Percentiles rank a stretch among this genome's conserved stretches.
Conservation (phyloP, 2,113 vertebrate species). For the Neotoma lepida region DNA sequence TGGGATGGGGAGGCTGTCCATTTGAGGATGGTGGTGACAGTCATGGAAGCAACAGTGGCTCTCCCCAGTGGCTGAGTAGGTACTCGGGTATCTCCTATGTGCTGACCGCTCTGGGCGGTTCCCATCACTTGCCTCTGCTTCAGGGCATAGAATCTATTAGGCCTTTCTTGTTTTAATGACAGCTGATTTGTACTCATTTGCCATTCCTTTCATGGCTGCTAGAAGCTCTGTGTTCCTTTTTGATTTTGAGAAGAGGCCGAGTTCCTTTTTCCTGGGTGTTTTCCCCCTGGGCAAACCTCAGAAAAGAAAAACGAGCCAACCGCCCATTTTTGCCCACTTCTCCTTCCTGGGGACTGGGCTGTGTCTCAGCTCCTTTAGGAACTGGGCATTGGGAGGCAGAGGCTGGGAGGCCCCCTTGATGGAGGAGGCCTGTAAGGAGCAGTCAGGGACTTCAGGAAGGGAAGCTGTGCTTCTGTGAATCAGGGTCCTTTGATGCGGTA, state of each 20-base stretch:
- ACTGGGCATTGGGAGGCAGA: neutral
- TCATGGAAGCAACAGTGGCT: accelerated
- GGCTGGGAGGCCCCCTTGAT: neutral
- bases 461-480: accelerated
- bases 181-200: slow-evolving; percentile 67
- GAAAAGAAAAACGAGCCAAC: neutral
- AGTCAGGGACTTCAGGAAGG: neutral
- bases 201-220: slow-evolving; percentile 67
- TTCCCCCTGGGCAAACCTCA: neutral
- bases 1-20: neutral
- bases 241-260: slow-evolving; percentile 58
- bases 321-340: no score
- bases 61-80: no score
- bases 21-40: accelerated
- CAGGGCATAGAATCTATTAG: neutral
- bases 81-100: neutral
- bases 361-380: neutral
- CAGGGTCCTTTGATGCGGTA: neutral
- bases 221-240: slow-evolving; percentile 48
- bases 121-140: neutral
- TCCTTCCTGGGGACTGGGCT: neutral
- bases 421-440: neutral
- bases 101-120: neutral
- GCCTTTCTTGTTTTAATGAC: slow-evolving; percentile 19
- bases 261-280: slow-evolving; percentile 12